phyloP scores from a whole-genome alignment of 2,888 invertebrate species.

The Leptinotarsa peninsularis region DNA sequence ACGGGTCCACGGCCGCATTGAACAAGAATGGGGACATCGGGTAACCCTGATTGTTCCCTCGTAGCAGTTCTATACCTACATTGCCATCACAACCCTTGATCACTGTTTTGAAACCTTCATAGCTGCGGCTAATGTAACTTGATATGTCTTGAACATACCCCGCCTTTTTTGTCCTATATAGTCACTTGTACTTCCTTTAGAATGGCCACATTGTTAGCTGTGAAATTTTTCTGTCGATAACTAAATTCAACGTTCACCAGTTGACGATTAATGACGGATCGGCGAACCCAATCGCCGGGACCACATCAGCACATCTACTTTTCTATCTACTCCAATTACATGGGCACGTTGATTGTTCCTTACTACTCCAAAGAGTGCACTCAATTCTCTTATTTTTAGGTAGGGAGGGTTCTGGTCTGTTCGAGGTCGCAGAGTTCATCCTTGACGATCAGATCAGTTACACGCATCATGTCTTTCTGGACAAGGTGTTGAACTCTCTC shows the following conservation, averaged over 20 bases:
- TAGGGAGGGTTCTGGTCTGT: neutral
- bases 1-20: slow-evolving; percentile 47
- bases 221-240: slow-evolving; percentile 48
- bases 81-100: slow-evolving; percentile 27
- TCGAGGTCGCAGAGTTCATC: neutral
- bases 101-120: slow-evolving; percentile 13
- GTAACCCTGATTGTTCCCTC: slow-evolving; percentile 62
- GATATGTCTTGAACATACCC: slow-evolving; percentile 60
- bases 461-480: neutral
- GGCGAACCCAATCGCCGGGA: too few species aligned
- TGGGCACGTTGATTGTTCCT: too few species aligned
- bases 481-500: neutral
- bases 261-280: neutral
- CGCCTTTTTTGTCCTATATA: slow-evolving; percentile 40
- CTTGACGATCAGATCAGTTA: neutral
- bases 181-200: slow-evolving; percentile 38
- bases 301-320: too few species aligned
- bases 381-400: neutral
- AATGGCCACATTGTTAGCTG: too few species aligned
- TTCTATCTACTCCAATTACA: too few species aligned
- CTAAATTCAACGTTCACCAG: slow-evolving; percentile 16
- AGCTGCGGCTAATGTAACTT: slow-evolving; percentile 33
- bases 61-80: slow-evolving; percentile 42
- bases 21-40: slow-evolving; percentile 61
- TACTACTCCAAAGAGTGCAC: too few species aligned